A percentile compares a stretch with the other conserved stretches of the same genome.
These are phyloP conservation scores for Plusia festucae DNA, from an alignment of 2,888 invertebrate species.

Conservation along the genomic window DNA sequence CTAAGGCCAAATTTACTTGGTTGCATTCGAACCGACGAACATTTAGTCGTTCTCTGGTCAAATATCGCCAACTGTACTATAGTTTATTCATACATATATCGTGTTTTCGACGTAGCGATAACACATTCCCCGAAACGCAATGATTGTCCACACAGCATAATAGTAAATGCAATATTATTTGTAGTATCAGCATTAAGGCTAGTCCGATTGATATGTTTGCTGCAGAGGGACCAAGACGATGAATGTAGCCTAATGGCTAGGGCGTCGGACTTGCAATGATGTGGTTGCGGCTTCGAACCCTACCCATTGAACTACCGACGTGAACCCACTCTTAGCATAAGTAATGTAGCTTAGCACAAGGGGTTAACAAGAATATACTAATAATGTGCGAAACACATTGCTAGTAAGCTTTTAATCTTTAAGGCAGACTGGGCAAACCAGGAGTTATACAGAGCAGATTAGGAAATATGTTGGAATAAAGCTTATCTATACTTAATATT, in stretches of 20 bases:
- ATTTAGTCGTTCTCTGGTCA: constrained; percentile 3
- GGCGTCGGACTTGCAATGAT: too few relatives aligned
- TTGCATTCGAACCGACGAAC: neutral
- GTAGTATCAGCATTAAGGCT: neutral
- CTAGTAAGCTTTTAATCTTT: too few relatives aligned
- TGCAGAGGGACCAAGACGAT: neutral
- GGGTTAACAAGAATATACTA: too few relatives aligned
- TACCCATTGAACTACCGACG: too few relatives aligned
- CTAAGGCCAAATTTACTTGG: neutral
- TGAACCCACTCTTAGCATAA: too few relatives aligned
- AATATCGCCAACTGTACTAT: neutral
- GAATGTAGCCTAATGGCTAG: too few relatives aligned
- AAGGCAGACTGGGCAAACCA: neutral
- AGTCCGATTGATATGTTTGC: neutral
- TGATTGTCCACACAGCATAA: neutral
- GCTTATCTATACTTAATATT: too few relatives aligned
- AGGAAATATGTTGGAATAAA: neutral
- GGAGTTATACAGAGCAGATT: neutral
- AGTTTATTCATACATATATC: neutral
- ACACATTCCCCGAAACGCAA: neutral
- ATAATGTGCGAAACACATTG: too few relatives aligned
- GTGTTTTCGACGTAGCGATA: neutral
- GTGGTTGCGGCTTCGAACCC: too few relatives aligned
- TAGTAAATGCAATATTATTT: constrained; percentile 1
- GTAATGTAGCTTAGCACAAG: too few relatives aligned